Percentiles rank a stretch among this genome's conserved stretches.
phyloP scores from a whole-genome alignment of 1,140 invertebrate genomes.

The Semibalanus balanoides region DNA sequence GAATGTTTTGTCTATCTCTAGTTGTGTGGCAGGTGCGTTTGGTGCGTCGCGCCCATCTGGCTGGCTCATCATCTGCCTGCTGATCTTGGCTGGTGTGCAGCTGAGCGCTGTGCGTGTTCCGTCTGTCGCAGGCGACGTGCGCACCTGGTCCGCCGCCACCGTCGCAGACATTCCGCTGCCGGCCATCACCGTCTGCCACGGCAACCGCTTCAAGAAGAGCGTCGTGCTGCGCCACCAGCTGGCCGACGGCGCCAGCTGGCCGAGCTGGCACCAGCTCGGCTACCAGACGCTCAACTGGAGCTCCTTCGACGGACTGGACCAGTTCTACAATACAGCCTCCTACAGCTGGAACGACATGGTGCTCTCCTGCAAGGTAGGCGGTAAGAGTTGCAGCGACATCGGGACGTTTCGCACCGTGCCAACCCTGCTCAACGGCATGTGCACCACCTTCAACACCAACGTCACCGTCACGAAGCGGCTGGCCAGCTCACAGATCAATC shows the following conservation, averaged over 20 bases:
- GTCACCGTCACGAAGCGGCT: background rate
- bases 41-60: background rate
- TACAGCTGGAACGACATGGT: background rate
- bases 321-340: background rate
- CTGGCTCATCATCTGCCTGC: background rate
- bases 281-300: background rate
- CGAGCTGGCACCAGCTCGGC: background rate
- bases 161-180: background rate
- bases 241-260: background rate
- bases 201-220: background rate
- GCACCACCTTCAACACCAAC: background rate
- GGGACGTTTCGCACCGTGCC: background rate
- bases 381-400: background rate
- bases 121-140: background rate
- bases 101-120: background rate
- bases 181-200: slow-evolving; percentile 4
- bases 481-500: background rate
- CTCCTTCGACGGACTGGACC: background rate
- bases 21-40: background rate
- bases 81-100: background rate
- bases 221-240: background rate
- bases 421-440: background rate
- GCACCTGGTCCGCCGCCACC: background rate
- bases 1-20: no score
- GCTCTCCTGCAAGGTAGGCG: background rate